Conservation (phyloP, 1,140 invertebrate species). For the Ceratina japonica region DNA sequence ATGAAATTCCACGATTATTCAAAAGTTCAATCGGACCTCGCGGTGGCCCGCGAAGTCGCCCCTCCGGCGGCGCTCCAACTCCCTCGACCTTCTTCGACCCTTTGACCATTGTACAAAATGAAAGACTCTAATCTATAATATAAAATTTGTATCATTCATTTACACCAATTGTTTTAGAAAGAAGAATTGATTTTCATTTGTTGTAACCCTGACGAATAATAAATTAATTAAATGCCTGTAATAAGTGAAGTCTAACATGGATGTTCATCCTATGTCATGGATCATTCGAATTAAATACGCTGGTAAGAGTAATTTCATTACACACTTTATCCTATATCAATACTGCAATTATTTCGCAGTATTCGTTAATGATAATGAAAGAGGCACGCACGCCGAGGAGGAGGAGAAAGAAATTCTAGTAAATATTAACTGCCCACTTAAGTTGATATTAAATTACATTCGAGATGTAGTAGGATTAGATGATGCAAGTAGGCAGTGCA, state of each 20-base stretch:
- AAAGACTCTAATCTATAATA: no score
- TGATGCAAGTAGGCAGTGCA: not conserved
- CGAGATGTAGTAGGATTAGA: slow-evolving; percentile 47
- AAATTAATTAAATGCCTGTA: no score
- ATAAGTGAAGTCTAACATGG: no score
- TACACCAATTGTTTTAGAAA: no score
- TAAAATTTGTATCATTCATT: no score
- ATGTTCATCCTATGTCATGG: slow-evolving; percentile 26
- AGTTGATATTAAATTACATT: slow-evolving; percentile 67
- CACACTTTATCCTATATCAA: not conserved
- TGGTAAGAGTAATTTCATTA: slow-evolving; percentile 32
- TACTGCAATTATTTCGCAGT: slow-evolving; percentile 8
- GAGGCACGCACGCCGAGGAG: not conserved
- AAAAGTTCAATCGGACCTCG: no score
- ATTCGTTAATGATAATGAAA: not conserved
- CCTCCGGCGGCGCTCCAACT: no score
- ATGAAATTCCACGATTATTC: slow-evolving; percentile 58
- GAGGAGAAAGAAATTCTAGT: slow-evolving; percentile 57
- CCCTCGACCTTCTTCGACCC: no score
- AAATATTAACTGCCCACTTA: slow-evolving; percentile 68
- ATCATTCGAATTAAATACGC: slow-evolving; percentile 48
- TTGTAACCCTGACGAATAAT: not conserved
- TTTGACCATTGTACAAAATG: no score
- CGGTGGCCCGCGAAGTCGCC: not conserved
- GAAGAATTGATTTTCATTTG: no score